Evolutionary conservation across 2,888 invertebrate species (phyloP).

Genomic region (Mellilla xanthometata): DNA sequence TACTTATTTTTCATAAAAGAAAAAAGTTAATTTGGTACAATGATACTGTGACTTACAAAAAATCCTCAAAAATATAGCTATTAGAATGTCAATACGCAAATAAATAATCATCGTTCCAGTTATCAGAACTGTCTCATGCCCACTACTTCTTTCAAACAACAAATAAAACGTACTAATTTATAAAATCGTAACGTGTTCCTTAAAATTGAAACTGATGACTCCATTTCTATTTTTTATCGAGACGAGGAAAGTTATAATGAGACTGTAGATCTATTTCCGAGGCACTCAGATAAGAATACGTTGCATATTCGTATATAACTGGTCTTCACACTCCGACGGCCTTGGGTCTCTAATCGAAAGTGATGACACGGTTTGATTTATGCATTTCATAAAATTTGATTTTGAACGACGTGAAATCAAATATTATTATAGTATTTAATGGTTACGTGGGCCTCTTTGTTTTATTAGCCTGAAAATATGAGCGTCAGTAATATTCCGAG

Average conservation of each 20-base stretch:
- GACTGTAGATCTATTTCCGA: slow-evolving; percentile 64
- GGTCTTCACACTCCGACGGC: slow-evolving; percentile 54
- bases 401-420: slow-evolving; percentile 65
- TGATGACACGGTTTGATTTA: slow-evolving; percentile 77
- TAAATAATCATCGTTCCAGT: slow-evolving; percentile 26
- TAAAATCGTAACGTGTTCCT: slow-evolving; percentile 36
- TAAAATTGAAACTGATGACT: slow-evolving; percentile 68
- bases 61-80: slow-evolving; percentile 5
- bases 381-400: slow-evolving; percentile 62
- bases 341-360: slow-evolving; percentile 75
- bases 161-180: slow-evolving; percentile 37
- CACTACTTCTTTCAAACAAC: slow-evolving; percentile 47
- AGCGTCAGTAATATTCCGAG: slow-evolving; percentile 35
- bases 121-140: slow-evolving; percentile 29
- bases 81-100: slow-evolving; percentile 13
- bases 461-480: slow-evolving; percentile 59
- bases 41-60: background rate
- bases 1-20: too few species aligned
- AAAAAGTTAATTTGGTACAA: background rate
- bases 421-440: slow-evolving; percentile 64
- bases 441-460: slow-evolving; percentile 57
- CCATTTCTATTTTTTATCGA: slow-evolving; percentile 71
- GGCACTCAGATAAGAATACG: slow-evolving; percentile 73
- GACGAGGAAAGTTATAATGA: slow-evolving; percentile 76
- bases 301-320: slow-evolving; percentile 48